Conservation (phyloP, 2,888 invertebrate genomes). For the Acrobasis consociella region DNA sequence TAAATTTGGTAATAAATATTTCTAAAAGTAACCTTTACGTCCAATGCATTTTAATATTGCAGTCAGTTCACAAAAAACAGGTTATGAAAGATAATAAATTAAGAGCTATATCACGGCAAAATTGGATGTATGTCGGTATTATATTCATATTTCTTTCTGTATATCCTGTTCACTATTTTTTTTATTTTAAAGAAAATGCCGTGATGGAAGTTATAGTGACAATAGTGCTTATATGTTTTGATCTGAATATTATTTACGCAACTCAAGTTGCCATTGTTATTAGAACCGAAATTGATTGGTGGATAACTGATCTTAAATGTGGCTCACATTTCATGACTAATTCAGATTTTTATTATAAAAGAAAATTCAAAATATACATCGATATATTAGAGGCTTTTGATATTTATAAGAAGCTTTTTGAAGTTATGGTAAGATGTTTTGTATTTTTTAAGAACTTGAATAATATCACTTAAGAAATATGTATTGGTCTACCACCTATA, state of each 20-base stretch:
- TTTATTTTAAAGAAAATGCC: background rate
- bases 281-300: background rate
- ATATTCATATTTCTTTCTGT: background rate
- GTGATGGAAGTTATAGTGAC: background rate
- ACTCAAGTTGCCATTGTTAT: background rate
- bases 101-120: background rate
- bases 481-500: too few relatives aligned
- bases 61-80: background rate
- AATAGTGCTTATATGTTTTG: slow-evolving; percentile 6
- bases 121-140: background rate
- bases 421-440: slow-evolving; percentile 5
- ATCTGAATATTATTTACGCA: slow-evolving; percentile 7
- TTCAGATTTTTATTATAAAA: background rate
- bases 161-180: slow-evolving; percentile 2
- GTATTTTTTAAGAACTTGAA: background rate
- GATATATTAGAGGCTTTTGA: background rate
- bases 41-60: slow-evolving; percentile 4
- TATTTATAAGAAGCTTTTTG: background rate
- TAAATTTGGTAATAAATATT: background rate
- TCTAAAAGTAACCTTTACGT: background rate
- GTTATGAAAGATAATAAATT: background rate
- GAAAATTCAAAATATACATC: background rate
- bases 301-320: background rate
- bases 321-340: background rate
- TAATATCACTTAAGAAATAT: too few relatives aligned